Evolutionary conservation across 2,888 invertebrate genomes (phyloP).

Genomic region (Limulus polyphemus): DNA sequence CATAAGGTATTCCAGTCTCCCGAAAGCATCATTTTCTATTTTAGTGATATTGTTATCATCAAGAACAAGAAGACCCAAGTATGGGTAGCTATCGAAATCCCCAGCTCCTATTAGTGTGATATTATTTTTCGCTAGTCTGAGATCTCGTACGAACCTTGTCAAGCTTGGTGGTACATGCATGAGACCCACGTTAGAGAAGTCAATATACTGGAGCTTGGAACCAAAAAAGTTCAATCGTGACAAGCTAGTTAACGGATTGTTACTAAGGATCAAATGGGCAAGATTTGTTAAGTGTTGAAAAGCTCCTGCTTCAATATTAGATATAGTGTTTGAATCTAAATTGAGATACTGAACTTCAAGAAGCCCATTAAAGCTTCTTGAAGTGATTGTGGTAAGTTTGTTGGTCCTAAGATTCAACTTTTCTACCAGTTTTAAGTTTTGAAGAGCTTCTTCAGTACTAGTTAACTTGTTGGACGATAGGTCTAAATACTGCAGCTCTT

Average conservation of each 20-base stretch:
- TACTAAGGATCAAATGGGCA: constrained; percentile 54
- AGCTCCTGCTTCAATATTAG: constrained; percentile 40
- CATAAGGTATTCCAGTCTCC: constrained; percentile 63
- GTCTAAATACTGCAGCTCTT: constrained; percentile 31
- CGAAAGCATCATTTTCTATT: constrained; percentile 75
- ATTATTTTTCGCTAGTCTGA: constrained; percentile 63
- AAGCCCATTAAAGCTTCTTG: constrained; percentile 27
- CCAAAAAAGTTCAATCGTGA: constrained; percentile 40
- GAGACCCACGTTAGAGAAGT: constrained; percentile 68
- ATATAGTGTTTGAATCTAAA: constrained; percentile 29
- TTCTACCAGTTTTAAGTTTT: constrained; percentile 28
- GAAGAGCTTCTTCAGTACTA: constrained; percentile 30
- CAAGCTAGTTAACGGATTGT: constrained; percentile 51
- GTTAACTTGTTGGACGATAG: constrained; percentile 32
- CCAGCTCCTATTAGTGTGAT: constrained; percentile 61
- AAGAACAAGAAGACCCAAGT: constrained; percentile 65
- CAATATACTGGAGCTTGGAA: constrained; percentile 61
- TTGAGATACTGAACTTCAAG: constrained; percentile 30
- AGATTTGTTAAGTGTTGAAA: constrained; percentile 50
- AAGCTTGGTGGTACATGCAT: constrained; percentile 72
- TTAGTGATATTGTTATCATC: constrained; percentile 59
- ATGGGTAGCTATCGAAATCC: constrained; percentile 74
- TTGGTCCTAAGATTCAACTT: constrained; percentile 31
- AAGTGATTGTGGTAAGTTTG: constrained; percentile 24
- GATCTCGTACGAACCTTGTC: constrained; percentile 61